Conservation (phyloP, 2,888 invertebrate genomes). For the Stenurella melanura region DNA sequence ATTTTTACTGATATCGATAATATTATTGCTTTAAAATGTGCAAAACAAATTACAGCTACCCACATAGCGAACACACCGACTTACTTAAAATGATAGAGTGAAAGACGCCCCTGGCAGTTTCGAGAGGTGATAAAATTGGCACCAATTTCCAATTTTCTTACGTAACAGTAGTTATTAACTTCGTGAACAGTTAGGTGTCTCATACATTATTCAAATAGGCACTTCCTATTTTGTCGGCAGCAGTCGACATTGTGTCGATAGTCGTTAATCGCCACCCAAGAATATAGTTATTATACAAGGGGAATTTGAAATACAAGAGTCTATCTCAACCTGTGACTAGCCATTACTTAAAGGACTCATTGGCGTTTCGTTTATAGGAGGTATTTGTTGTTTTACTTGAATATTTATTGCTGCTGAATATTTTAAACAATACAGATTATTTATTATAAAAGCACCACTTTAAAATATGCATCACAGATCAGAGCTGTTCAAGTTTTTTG, state of each 20-base stretch:
- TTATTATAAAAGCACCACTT: too few relatives aligned
- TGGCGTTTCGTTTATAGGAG: too few relatives aligned
- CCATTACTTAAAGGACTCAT: too few relatives aligned
- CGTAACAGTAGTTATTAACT: constrained; percentile 1
- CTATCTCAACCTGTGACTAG: too few relatives aligned
- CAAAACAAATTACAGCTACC: not conserved
- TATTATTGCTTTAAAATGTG: not conserved
- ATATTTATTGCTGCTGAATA: too few relatives aligned
- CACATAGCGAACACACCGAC: not conserved
- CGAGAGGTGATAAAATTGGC: not conserved
- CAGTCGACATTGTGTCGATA: not conserved
- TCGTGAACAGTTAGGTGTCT: not conserved
- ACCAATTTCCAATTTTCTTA: constrained; percentile 7
- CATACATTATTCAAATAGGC: not conserved
- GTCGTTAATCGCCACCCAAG: not conserved
- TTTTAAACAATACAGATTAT: too few relatives aligned
- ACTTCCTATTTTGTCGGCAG: not conserved
- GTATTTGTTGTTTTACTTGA: too few relatives aligned
- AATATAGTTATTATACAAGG: not conserved
- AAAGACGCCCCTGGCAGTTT: not conserved
- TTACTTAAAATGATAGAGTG: constrained; percentile 4
- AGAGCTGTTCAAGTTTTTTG: too few relatives aligned
- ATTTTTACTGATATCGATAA: constrained; percentile 8
- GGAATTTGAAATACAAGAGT: too few relatives aligned
- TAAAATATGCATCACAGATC: too few relatives aligned